Base-by-base conservation (phyloP, 2,113 vertebrate species). In the Eulacestoma nigropectus region DNA sequence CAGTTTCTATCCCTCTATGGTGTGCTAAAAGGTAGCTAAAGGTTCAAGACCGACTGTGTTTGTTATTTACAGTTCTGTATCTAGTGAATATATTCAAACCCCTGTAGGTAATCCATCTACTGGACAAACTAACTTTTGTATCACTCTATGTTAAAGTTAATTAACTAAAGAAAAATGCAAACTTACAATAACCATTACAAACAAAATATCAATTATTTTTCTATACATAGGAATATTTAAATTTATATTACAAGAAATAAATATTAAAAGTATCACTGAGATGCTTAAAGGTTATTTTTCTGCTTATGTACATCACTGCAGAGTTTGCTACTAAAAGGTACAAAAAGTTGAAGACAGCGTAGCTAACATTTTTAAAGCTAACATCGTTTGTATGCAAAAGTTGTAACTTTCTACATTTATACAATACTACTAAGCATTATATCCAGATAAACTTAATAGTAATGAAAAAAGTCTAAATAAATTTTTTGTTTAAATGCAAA, bases 201-300 rank as follows among this genome's bases (percentile, higher is more conserved):
- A 87, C 74, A 96, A 95, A 97, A 65, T 57, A 95, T 13, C 81
- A 65, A 72, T 87, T 92, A 76, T 87, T 50, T 96, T 78, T 95
- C 96, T 98, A 96, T 96, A 98, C 95, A 97, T 82, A 97, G 29
- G 87, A 97, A 96, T 97, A 93, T 83, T 95, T 85, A 97, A 96
- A 96, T 91, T 96, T 97, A 98, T 96, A 97, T 97, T 97, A 97
- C 97, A 98, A 96, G 97, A 98, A 98, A 98, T 98, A 98, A 98
- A 98, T 98, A 98, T 75, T 95, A 97, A 60, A 97, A 94, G 82
- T 95, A 94, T 57, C 89, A 91, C 37, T 93, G 92, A 89, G 73
- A 95, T 91, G 94, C 86, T 87, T 91, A 96, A 86, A 88, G 35
- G 35, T 29, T 75, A 94, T 85, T 94, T 84, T 95, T 95, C 92